Conservation (phyloP, 2,888 invertebrate species). For the Nesidiocoris tenuis region DNA sequence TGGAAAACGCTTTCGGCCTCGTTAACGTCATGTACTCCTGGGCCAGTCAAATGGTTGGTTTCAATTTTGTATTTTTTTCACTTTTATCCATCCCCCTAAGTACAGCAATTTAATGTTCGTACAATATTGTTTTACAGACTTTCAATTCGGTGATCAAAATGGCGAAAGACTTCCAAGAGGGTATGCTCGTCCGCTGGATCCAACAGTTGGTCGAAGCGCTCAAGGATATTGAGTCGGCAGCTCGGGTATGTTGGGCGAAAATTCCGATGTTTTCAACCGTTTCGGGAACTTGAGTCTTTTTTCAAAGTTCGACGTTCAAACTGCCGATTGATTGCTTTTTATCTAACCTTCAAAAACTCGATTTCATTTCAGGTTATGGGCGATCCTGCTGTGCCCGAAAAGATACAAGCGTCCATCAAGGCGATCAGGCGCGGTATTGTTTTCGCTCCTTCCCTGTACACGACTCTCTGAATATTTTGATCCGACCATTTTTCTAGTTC, state of each 20-base stretch:
- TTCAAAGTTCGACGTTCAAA: too few species aligned
- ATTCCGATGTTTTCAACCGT: too few species aligned
- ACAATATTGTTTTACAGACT: conserved; percentile 64
- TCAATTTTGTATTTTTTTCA: not conserved
- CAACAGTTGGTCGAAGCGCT: conserved; percentile 93
- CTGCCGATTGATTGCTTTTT: too few species aligned
- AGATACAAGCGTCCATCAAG: conserved; percentile 92
- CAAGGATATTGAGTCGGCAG: conserved; percentile 87
- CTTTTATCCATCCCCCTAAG: too few species aligned
- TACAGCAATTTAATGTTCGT: too few species aligned
- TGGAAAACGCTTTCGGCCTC: conserved; percentile 33
- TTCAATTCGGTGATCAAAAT: conserved; percentile 87
- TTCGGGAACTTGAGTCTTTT: too few species aligned
- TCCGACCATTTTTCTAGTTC: too few species aligned
- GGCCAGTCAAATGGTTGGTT: conserved; percentile 45
- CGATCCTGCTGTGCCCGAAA: conserved; percentile 83
- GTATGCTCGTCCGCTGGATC: conserved; percentile 95
- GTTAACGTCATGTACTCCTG: conserved; percentile 44
- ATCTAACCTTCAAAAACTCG: too few species aligned
- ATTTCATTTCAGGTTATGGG: conserved; percentile 74
- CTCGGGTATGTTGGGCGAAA: conserved; percentile 65
- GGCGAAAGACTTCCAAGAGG: conserved; percentile 89
- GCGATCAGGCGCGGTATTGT: conserved; percentile 96
- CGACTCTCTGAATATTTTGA: conserved; percentile 14
- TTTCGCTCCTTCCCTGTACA: conserved; percentile 92